Evolutionary conservation across 2,797 vertebrate species (phyloP).

Genomic region (Limnodromus scolopaceus): DNA sequence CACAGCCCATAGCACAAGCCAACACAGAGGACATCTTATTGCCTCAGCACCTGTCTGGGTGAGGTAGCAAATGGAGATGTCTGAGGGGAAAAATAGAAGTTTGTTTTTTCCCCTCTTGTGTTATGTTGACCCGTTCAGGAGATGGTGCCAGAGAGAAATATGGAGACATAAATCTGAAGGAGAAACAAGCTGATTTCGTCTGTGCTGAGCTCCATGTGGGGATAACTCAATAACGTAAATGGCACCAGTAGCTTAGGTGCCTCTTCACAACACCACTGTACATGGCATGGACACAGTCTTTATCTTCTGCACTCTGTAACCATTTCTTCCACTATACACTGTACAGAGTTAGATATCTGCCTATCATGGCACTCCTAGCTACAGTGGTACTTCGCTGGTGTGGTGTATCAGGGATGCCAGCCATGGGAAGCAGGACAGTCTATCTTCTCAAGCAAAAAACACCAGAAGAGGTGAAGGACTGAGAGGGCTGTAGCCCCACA

Average conservation of each 20-base stretch:
- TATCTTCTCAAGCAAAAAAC: background rate
- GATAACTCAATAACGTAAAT: background rate
- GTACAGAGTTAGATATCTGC: background rate
- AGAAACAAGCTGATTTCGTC: background rate
- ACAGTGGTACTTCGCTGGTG: fast-evolving
- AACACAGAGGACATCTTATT: background rate
- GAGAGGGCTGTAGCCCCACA: fast-evolving
- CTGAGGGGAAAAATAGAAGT: background rate
- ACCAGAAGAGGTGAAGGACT: background rate
- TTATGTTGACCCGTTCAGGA: background rate
- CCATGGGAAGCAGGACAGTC: background rate
- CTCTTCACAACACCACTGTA: background rate
- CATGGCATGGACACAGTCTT: background rate
- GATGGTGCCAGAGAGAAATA: background rate
- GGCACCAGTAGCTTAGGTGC: background rate
- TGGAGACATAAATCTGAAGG: background rate
- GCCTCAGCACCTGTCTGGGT: background rate
- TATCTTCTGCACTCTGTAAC: background rate
- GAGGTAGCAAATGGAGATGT: background rate
- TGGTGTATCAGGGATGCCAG: background rate
- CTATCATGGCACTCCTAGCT: background rate
- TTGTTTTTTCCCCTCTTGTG: background rate
- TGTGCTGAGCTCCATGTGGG: background rate
- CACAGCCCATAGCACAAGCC: background rate
- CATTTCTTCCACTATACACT: background rate